Base-by-base conservation (phyloP, 2,888 invertebrate genomes). In the Pasiphila rectangulata region DNA sequence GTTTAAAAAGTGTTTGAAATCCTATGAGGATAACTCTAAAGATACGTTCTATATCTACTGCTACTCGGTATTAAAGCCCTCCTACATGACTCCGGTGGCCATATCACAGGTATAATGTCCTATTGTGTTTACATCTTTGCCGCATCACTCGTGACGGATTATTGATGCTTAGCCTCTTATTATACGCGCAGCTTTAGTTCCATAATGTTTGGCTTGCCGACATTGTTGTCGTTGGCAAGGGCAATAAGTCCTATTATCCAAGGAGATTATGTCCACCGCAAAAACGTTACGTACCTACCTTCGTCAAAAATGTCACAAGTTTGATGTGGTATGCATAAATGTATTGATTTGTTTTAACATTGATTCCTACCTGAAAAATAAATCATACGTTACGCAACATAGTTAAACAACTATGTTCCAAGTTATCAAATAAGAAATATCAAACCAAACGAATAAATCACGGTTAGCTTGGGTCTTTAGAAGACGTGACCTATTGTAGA, bases 121-220 rank as follows among this genome's bases (percentile, higher is more conserved):
- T 62, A 72, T 83, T 81, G 79, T 83, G 61, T 51, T 65, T 59
- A 55, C 63, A 67, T 63, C 69, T 59, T 54, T 63, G 67, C 63
- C 69, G 59, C 67, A 63, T 68, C 71, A 60, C 71, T 66, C 66
- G 70, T 84, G 83, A 86, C 83, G 80, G 81, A 84, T 85, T 81
- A 84, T 78, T 61, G 61, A 55, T 69, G 67, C 69, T 80, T 73
- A 81, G 72, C 74, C 73, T 75, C 75, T 78, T 80, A 80, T 72
- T 71, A 67, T 72, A 65, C 64, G 56, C 57, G 52, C 58, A 60
- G 63, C 64, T 60, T 68, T 75, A 72, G 67, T 67, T 51, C 46
- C 46, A 56, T 55, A 51, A 51, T 60, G 63, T 74, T 75, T 71
- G 58, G 46, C 37, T 44, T 49, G 54, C 77, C 72, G 73, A 61